phyloP scores from a whole-genome alignment of 2,888 invertebrate species.

The Lepidochrysops patricia region DNA sequence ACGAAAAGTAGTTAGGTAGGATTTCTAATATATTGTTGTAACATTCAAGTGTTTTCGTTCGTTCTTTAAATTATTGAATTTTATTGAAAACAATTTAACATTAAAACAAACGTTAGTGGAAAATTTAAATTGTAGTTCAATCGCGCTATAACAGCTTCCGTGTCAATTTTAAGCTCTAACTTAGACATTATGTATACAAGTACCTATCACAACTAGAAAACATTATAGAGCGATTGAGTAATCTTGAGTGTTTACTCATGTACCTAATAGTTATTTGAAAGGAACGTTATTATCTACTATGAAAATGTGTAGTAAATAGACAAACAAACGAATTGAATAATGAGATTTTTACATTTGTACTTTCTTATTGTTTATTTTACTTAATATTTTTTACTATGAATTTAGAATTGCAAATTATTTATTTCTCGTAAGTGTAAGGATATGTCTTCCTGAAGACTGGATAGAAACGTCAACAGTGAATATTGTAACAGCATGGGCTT shows the following conservation, averaged over 20 bases:
- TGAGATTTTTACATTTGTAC: background rate
- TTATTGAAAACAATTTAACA: slow-evolving; percentile 12
- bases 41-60: slow-evolving; percentile 28
- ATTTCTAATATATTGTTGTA: slow-evolving; percentile 70
- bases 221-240: background rate
- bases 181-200: background rate
- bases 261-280: background rate
- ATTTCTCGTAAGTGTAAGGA: slow-evolving; percentile 18
- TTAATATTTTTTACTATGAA: slow-evolving; percentile 11
- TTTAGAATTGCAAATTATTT: slow-evolving; percentile 16
- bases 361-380: background rate
- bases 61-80: slow-evolving; percentile 21
- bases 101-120: background rate
- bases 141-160: background rate
- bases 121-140: background rate
- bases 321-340: too few species aligned
- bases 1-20: slow-evolving; percentile 71
- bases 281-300: too few species aligned
- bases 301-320: too few species aligned
- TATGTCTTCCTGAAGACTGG: slow-evolving; percentile 25
- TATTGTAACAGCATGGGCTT: slow-evolving; percentile 19
- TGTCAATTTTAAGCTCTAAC: background rate
- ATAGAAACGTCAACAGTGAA: slow-evolving; percentile 16
- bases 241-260: background rate
- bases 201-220: background rate